A percentile compares a stretch with the other conserved stretches of the same genome.
phyloP scores from a whole-genome alignment of 2,888 invertebrate species.

The Autographa pulchrina region DNA sequence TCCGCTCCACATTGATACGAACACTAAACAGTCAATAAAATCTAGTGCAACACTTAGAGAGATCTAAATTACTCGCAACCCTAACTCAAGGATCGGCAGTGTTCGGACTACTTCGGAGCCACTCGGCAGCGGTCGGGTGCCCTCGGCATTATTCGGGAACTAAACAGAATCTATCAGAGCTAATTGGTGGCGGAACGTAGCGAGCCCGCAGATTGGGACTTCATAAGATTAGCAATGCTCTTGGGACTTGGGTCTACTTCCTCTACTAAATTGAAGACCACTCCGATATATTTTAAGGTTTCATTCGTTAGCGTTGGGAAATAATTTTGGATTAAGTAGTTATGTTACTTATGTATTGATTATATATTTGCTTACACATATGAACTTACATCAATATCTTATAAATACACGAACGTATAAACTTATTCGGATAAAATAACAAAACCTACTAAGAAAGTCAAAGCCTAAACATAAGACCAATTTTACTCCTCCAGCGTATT shows the following conservation, averaged over 20 bases:
- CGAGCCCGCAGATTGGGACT: conserved; percentile 71
- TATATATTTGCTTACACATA: not conserved
- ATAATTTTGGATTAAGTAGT: not conserved
- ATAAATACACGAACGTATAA: no score
- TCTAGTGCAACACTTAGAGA: conserved; percentile 39
- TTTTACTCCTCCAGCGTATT: not conserved
- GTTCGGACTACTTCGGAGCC: conserved; percentile 33
- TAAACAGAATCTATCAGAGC: conserved; percentile 72
- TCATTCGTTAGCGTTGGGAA: conserved; percentile 19
- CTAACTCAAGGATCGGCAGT: conserved; percentile 43
- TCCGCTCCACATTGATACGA: conserved; percentile 27
- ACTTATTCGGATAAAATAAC: no score
- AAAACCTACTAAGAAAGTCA: no score
- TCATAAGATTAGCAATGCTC: conserved; percentile 71
- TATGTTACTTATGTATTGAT: not conserved
- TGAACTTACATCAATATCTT: no score
- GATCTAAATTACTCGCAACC: conserved; percentile 49
- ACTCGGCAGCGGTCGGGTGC: conserved; percentile 49
- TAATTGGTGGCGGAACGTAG: conserved; percentile 77
- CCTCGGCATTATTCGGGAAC: conserved; percentile 63
- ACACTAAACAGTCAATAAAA: conserved; percentile 52
- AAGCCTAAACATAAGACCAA: not conserved
- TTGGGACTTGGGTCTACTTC: conserved; percentile 49
- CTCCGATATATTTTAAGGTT: conserved; percentile 45
- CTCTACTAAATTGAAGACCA: conserved; percentile 45